phyloP scores from a whole-genome alignment of 2,113 vertebrate genomes.

The Ciconia maguari region DNA sequence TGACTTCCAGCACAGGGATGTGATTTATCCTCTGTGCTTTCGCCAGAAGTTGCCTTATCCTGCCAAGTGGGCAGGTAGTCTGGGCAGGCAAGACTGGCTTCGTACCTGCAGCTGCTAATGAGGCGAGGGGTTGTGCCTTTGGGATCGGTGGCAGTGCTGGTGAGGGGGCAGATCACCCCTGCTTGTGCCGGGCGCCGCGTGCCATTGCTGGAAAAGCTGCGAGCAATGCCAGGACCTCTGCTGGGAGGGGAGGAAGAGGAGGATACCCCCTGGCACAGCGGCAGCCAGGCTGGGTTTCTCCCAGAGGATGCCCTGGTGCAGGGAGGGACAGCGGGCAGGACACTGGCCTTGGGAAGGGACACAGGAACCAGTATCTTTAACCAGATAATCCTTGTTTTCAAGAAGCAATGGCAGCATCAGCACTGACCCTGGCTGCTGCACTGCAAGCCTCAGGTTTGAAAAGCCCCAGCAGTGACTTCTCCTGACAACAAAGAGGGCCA shows the following conservation, averaged over 20 bases:
- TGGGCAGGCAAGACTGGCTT: neutral
- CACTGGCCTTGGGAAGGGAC: neutral
- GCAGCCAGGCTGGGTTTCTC: neutral
- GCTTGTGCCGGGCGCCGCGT: accelerated
- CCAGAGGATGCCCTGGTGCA: neutral
- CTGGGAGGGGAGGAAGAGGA: neutral
- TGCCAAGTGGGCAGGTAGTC: conserved; percentile 1
- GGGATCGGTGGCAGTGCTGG: neutral
- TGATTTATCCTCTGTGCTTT: conserved; percentile 35
- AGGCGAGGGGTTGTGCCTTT: neutral
- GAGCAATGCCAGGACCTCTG: neutral
- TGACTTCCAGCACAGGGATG: conserved; percentile 31
- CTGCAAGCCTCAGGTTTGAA: neutral
- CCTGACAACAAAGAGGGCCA: neutral
- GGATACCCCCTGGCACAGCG: neutral
- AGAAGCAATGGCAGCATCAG: neutral
- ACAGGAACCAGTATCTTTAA: neutral
- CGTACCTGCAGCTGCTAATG: neutral
- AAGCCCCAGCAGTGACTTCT: neutral
- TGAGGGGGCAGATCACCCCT: neutral
- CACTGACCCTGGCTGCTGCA: neutral
- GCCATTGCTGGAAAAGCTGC: neutral
- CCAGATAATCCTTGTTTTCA: neutral
- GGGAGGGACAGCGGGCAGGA: neutral
- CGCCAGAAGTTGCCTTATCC: conserved; percentile 24